phyloP scores from a whole-genome alignment of 2,113 vertebrate genomes.

The Ibidorhyncha struthersii region DNA sequence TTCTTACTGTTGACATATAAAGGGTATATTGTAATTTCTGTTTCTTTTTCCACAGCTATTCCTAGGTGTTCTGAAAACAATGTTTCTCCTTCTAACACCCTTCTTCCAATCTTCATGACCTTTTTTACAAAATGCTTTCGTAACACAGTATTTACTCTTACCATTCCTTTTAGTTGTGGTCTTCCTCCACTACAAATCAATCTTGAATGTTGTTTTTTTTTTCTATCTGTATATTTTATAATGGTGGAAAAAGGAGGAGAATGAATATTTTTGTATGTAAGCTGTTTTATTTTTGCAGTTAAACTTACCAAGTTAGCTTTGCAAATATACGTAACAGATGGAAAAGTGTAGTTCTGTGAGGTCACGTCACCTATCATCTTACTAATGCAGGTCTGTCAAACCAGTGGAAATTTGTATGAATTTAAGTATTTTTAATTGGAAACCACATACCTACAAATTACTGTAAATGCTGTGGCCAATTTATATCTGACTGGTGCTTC shows the following conservation, averaged over 20 bases:
- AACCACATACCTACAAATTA: background rate
- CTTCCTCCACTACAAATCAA: constrained; percentile 78
- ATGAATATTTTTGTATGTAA: background rate
- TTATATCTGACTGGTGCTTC: background rate
- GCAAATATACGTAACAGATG: background rate
- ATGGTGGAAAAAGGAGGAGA: background rate
- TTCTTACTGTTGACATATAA: background rate
- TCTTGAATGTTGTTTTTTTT: constrained; percentile 75
- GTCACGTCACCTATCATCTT: background rate
- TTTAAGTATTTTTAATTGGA: background rate
- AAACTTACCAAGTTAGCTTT: background rate
- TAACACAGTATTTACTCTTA: background rate
- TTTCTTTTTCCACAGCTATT: background rate
- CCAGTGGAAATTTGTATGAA: background rate
- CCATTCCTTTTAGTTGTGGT: constrained; percentile 75
- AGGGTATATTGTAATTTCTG: background rate
- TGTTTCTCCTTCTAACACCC: background rate
- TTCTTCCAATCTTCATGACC: background rate
- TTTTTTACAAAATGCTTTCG: background rate
- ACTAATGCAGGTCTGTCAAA: background rate
- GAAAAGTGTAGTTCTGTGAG: background rate
- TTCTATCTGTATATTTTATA: constrained; percentile 61
- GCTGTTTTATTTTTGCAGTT: background rate
- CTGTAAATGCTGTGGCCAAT: background rate
- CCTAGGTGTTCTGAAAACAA: background rate